Evolutionary conservation across 2,797 vertebrate species (phyloP), one percentile per base, ranked within the genome.

Genomic region (Myioborus melanocephalus): DNA sequence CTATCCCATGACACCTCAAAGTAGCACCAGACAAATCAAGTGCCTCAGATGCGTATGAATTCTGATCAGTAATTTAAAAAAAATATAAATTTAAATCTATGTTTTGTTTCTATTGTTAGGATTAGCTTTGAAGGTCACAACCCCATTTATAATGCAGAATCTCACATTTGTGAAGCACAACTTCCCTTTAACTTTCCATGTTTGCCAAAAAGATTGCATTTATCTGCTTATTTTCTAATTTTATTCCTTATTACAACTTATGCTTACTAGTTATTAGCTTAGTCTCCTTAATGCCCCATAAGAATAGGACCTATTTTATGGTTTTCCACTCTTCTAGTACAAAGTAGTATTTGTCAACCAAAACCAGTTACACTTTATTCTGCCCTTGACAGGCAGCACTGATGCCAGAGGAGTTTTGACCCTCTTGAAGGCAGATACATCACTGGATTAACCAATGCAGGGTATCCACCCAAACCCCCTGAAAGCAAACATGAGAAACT

Each of bases 371-470:
- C 12, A 65, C 18, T 78, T 28, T 56, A 1, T 77, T 73, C 37
- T 82, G 47, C 39, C 15, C 44, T 47, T n/a, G 26, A 30, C 10
- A 43, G 24, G 32, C 22, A 61, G 24, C 37, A 19, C n/a, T 41
- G n/a, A 30, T 22, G 17, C 27, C 39, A 30, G 65, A 56, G 57
- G 22, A 39, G 19, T 55, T 5, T 0, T 57, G 30, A 34, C 28
- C 30, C 14, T 56, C 34, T 27, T 57, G 32, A 80, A 44, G 28
- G 26, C 43, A 57, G 15, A n/a, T 43, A 5, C 6, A 13, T 35
- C 5, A 0, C 30, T 14, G 0, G 22, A 24, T 30, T 37, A 16
- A 32, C 71, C 1, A 4, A 3, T 49, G 19, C 32, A 30, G n/a
- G 46, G 11, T n/a, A 44, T 59, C 53, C 55, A 44, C 49, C 10